Evolutionary conservation across 2,113 vertebrate genomes (phyloP), one percentile per base, ranked within the genome.

Genomic region (Microcebus murinus): DNA sequence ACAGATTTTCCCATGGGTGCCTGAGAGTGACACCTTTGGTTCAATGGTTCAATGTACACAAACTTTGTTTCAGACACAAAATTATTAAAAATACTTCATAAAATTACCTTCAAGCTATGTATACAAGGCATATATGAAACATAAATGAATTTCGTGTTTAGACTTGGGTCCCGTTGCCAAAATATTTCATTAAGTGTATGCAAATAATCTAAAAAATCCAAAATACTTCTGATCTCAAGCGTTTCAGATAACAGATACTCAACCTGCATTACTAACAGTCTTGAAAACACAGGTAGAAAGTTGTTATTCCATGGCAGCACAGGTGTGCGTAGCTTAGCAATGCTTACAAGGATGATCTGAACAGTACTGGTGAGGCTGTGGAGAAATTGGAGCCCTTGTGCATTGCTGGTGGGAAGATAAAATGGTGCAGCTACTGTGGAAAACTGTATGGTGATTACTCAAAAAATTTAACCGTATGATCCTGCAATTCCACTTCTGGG

Each of bases 271-370:
- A 6, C 23, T 21, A 36, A 79, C 12, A 12, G 42, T 42, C 17
- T 59, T 76, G 12, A 76, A 70, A 82, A 77, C 34, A 20, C 50
- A 55, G 17, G 2, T 15, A 17, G 61, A 42, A 5, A 10, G 8
- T 20, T 8, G 7, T 45, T 71, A 25, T 25, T n/a, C 18, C 36
- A 3, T 0, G 11, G 42, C 27, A 42, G 0, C 31, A 1, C 0
- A 57, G 71, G 31, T 2, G 48, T 39, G 6, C 4, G 1, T 20
- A 57, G 36, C 48, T 6, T 36, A 55, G 71, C 29, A 45, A 31
- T 4, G 20, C 9, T 85, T 13, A 61, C 14, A 48, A 55, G 31
- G 8, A 6, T 42, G 42, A 31, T 23, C 57, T n/a, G 42, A 63
- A 7, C 71, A 34, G n/a, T 4, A 1, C 1, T 45, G 55, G 9